phyloP scores from a whole-genome alignment of 2,113 vertebrate genomes.

The Colius striatus region DNA sequence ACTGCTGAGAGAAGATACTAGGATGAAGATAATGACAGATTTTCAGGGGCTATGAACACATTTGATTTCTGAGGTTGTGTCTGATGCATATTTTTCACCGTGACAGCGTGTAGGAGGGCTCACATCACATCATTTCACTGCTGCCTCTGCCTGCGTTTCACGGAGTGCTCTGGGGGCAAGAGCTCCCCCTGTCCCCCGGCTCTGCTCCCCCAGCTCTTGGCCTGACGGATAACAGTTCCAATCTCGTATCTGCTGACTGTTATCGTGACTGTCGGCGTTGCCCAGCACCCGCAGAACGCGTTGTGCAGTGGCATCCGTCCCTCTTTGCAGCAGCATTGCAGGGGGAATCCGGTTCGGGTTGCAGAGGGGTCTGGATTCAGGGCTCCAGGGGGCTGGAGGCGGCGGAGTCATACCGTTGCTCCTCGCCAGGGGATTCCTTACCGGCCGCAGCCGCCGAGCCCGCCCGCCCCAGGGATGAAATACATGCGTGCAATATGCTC shows the following conservation, averaged over 20 bases:
- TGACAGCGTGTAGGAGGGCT: neutral
- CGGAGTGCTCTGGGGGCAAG: neutral
- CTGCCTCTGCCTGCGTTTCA: neutral
- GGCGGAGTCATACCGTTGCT: neutral
- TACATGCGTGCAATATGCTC: neutral
- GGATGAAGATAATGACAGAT: neutral
- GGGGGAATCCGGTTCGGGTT: rapidly evolving
- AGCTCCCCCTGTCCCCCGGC: neutral
- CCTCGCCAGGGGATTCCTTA: neutral
- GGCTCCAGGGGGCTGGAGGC: neutral
- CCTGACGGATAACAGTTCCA: no score
- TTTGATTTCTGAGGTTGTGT: neutral
- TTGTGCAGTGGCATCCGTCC: rapidly evolving
- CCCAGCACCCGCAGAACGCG: neutral
- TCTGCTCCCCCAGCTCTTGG: neutral
- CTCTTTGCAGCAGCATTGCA: neutral
- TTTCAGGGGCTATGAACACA: neutral
- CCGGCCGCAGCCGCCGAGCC: neutral
- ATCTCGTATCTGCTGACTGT: rapidly evolving
- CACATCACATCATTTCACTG: neutral
- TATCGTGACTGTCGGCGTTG: neutral
- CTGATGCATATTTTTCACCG: neutral
- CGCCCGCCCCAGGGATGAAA: neutral
- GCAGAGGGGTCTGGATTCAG: neutral
- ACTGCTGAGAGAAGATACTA: neutral